Conservation (phyloP, 1,140 invertebrate genomes). For the Papilio aristodemus region DNA sequence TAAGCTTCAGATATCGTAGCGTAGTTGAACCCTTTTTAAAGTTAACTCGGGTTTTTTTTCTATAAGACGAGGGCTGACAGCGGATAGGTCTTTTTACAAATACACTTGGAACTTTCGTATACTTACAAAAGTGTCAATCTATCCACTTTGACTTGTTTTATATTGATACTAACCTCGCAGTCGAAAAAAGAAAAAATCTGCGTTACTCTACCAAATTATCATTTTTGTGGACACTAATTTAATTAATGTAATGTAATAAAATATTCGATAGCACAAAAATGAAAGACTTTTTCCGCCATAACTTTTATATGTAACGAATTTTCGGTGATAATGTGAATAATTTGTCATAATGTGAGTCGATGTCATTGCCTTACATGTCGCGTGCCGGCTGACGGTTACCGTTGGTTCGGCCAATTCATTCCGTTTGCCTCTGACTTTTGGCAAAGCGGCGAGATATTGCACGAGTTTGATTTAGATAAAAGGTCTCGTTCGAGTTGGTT, state of each 20-base stretch:
- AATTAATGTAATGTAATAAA: too few species aligned
- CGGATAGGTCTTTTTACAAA: conserved; percentile 12
- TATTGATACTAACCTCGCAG: not conserved
- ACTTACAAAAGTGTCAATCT: conserved; percentile 12
- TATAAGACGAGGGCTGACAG: conserved; percentile 12
- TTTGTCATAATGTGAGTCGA: conserved; percentile 35
- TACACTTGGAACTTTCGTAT: conserved; percentile 2
- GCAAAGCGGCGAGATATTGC: conserved; percentile 42
- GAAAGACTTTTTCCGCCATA: not conserved
- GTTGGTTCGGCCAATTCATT: conserved; percentile 47
- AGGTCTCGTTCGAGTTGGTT: conserved; percentile 35
- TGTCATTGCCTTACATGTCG: conserved; percentile 41
- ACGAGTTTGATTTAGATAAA: conserved; percentile 47
- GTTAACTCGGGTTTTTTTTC: not conserved
- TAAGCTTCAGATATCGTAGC: not conserved
- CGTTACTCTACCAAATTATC: not conserved
- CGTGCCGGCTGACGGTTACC: conserved; percentile 47
- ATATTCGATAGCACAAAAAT: too few species aligned
- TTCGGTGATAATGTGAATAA: conserved; percentile 40
- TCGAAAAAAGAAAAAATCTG: not conserved
- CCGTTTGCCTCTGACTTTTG: conserved; percentile 52
- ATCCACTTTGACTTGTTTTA: not conserved
- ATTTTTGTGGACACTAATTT: not conserved
- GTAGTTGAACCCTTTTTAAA: not conserved
- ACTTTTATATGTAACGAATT: not conserved